Conservation (phyloP, 2,888 invertebrate species). For the Amblyteles armatorius region DNA sequence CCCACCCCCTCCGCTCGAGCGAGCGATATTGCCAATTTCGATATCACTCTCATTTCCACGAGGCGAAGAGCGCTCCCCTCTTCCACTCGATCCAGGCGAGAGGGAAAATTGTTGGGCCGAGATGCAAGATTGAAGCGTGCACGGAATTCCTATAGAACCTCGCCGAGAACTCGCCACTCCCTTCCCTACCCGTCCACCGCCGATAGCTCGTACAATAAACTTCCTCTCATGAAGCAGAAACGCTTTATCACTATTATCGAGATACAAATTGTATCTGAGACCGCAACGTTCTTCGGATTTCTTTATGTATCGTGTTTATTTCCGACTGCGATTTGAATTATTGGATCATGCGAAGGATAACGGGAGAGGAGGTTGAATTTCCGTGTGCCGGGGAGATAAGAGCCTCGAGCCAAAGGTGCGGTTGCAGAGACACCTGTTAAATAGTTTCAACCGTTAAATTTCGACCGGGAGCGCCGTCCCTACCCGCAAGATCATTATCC, state of each 20-base stretch:
- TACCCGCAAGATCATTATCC: conserved; percentile 56
- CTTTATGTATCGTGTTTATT: neutral
- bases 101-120: conserved; percentile 30
- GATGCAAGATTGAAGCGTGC: conserved; percentile 44
- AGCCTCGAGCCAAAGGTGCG: neutral
- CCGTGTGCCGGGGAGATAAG: neutral
- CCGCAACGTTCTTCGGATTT: neutral
- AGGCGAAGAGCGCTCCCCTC: conserved; percentile 52
- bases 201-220: neutral
- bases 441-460: conserved; percentile 19
- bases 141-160: conserved; percentile 50
- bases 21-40: conserved; percentile 81
- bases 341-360: neutral
- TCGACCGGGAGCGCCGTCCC: neutral
- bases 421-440: conserved; percentile 42
- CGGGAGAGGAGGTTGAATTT: neutral
- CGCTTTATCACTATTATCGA: conserved; percentile 2
- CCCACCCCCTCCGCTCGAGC: conserved; percentile 57
- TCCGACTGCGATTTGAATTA: neutral
- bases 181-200: neutral
- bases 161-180: neutral
- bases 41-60: conserved; percentile 79
- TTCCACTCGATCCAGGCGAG: conserved; percentile 40
- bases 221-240: conserved; percentile 6
- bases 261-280: neutral